Evolutionary conservation across 2,113 vertebrate genomes (phyloP), one percentile per base, ranked within the genome.

Genomic region (Aphelocoma coerulescens): DNA sequence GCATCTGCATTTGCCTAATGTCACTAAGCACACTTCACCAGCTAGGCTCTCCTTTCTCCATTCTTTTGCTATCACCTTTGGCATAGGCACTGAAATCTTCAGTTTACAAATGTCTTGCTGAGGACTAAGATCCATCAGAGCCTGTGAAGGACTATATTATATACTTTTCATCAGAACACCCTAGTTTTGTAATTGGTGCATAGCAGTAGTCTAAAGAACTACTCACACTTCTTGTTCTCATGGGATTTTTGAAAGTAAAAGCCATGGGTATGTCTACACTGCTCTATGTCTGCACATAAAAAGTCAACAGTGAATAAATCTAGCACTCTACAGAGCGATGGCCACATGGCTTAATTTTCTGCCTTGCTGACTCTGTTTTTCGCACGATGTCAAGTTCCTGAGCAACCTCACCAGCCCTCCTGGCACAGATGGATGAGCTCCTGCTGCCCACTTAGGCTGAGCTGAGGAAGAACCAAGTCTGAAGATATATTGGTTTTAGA

Each of bases 261-360:
- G 6, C n/a, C 3, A 0, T 58, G 8, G 7, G 1, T 37, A 49
- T 52, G 9, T 49, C 32, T 49, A 9, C 13, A 48, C 5, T 67
- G 13, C 30, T 79, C 20, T 59, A 6, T 19, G 20, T 32, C 39
- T 57, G 16, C 43, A 52, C 10, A 74, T 41, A 83, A 85, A 75
- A 48, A 12, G 5, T 22, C 27, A 65, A 9, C 6, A n/a, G 35
- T 26, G 49, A 77, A 68, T 52, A 94, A 93, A 79, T 68, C 15
- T 16, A 57, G 22, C 22, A 55, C 55, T 66, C 28, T 6, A 21
- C 28, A 44, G 22, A 54, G 15, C 26, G 4, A 37, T 83, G 62
- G 54, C 7, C 30, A 33, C 28, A 15, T 48, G n/a, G 39, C 13
- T 85, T 83, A 79, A 67, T 75, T 55, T 54, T 79, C 52, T 88